A percentile compares a stretch with the other conserved stretches of the same genome.
Evolutionary conservation across 2,888 invertebrate species (phyloP).

Genomic region (Cinara cedri): DNA sequence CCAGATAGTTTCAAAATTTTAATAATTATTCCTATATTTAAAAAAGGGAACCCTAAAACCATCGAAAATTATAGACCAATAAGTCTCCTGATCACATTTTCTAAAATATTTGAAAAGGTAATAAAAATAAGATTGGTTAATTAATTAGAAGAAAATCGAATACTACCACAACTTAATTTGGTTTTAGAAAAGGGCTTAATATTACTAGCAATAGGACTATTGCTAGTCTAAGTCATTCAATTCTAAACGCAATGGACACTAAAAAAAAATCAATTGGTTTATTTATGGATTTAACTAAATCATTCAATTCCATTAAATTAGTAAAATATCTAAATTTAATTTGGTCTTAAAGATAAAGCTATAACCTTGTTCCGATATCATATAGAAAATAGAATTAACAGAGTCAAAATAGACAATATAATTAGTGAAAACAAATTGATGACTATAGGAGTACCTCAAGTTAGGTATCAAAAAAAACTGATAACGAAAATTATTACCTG

Average conservation of each 20-base stretch:
- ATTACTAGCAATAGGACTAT: too few species aligned
- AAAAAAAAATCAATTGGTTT: constrained; percentile 25
- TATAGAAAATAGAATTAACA: constrained; percentile 1
- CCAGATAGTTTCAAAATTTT: background rate
- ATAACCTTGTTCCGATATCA: constrained; percentile 7
- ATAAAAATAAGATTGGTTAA: background rate
- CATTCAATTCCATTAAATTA: too few species aligned
- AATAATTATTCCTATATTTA: background rate
- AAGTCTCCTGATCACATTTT: too few species aligned
- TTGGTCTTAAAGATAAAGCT: constrained; percentile 12
- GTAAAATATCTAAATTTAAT: too few species aligned
- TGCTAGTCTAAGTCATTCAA: background rate
- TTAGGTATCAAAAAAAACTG: too few species aligned
- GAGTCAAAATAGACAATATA: constrained; percentile 1
- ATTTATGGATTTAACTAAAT: constrained; percentile 8
- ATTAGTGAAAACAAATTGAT: constrained; percentile 5
- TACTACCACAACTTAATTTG: too few species aligned
- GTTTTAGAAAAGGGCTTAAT: constrained; percentile 21
- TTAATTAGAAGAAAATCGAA: constrained; percentile 10
- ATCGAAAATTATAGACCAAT: too few species aligned
- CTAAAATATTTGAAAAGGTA: too few species aligned
- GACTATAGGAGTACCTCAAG: constrained; percentile 6
- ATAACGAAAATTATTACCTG: too few species aligned
- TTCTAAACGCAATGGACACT: too few species aligned
- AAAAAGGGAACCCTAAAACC: too few species aligned